Percentiles rank a stretch among this genome's conserved stretches.
Conservation (phyloP, 2,888 invertebrate genomes). For the Chloroclysta siterata region DNA sequence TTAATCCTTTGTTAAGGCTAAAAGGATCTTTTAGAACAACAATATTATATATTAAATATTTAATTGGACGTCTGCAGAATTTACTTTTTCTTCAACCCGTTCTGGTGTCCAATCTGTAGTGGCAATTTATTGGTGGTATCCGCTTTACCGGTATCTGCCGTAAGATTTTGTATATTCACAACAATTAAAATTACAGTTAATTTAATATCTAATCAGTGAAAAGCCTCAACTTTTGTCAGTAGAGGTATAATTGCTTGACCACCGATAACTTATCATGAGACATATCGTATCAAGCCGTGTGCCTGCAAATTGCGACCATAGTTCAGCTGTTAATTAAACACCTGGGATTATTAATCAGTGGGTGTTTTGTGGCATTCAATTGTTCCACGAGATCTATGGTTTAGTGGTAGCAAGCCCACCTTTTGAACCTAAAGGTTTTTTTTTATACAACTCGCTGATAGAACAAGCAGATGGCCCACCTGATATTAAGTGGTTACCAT, state of each 20-base stretch:
- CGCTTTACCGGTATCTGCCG: too few relatives aligned
- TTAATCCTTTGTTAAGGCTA: too few relatives aligned
- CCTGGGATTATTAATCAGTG: constrained; percentile 67
- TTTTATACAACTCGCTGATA: too few relatives aligned
- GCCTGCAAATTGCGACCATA: constrained; percentile 20
- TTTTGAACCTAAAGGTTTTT: not conserved
- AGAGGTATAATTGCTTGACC: constrained; percentile 15
- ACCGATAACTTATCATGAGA: constrained; percentile 16
- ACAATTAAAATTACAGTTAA: constrained; percentile 16
- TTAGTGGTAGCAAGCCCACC: not conserved
- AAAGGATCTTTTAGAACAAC: too few relatives aligned
- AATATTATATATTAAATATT: too few relatives aligned
- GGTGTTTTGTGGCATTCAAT: constrained; percentile 9
- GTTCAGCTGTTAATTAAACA: constrained; percentile 65
- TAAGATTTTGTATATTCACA: not conserved
- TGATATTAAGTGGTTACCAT: too few relatives aligned
- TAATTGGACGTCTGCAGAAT: too few relatives aligned
- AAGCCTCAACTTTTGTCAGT: constrained; percentile 31
- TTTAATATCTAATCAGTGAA: constrained; percentile 9
- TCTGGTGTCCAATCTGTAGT: too few relatives aligned
- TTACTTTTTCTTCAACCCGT: too few relatives aligned
- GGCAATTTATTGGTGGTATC: too few relatives aligned
- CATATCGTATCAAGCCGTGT: constrained; percentile 16
- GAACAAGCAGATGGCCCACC: too few relatives aligned
- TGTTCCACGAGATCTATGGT: not conserved